Evolutionary conservation across 1,140 invertebrate species (phyloP), one percentile per base, ranked within the genome.

Genomic region (Diachasma alloeum): DNA sequence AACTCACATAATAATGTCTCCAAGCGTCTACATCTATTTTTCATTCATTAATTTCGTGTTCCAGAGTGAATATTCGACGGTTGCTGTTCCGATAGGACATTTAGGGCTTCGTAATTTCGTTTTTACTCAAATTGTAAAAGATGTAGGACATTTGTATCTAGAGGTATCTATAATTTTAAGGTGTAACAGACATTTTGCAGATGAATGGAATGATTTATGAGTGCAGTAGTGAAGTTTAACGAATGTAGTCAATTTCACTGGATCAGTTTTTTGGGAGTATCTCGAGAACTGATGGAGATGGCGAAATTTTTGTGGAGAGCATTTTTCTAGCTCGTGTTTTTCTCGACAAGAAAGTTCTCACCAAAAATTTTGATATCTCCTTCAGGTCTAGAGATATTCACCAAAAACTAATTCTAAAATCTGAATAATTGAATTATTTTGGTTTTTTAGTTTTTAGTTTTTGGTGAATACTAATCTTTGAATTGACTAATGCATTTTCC

Each of bases 101-200:
- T 63, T 63, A 63, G 59, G 59, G 19, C 59, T 63, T 63, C 59
- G 59, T 63, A 63, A 63, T 63, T 63, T 63, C 59, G 24, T 26
- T 63, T 26, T 26, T 63, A 63, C 48, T 63, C 59, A 63, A 11
- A 22, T 19, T 19, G n/a, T 26, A 63, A 63, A n/a, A 17, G n/a
- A 59, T 15, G 9, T 26, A 63, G 59, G 59, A 63, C 48, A 63
- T 63, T 24, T 63, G 19, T 63, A 63, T 63, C 24, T 63, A 63
- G 59, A 19, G 15, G 17, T 56, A 56, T 56, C 48, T 56, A 9
- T 63, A 63, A 13, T 63, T 63, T 24, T 63, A 63, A 63, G 59
- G 24, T 13, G 19, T 63, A 24, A 63, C 22, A 8, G 59, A 63
- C 11, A 26, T 26, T 26, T 59, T 42, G 10, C 39, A 42, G 39